These are phyloP conservation scores for Platichthys flesus DNA, from an alignment of 2,113 vertebrate genomes.

Conservation along the genomic window DNA sequence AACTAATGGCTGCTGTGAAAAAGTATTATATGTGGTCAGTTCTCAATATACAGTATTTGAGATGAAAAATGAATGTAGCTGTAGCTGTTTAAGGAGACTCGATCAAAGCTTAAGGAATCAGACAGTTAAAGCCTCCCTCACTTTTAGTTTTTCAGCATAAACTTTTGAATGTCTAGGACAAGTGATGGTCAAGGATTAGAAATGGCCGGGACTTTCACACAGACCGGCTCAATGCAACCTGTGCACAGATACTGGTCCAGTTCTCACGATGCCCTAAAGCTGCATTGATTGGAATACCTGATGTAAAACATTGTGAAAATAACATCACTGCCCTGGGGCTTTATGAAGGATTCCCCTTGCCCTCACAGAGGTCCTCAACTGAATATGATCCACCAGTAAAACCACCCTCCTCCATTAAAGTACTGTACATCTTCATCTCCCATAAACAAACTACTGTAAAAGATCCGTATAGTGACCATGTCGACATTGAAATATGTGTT, in stretches of 20 bases:
- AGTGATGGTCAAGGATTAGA: background rate
- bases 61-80: background rate
- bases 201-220: background rate
- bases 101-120: background rate
- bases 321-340: background rate
- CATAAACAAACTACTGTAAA: background rate
- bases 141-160: background rate
- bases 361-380: background rate
- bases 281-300: background rate
- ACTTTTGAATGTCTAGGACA: background rate
- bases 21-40: background rate
- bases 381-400: background rate
- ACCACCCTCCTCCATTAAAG: background rate
- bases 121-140: background rate
- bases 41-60: constrained; percentile 1
- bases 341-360: background rate
- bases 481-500: too few relatives aligned
- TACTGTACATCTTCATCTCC: background rate
- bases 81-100: background rate
- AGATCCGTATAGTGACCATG: too few relatives aligned
- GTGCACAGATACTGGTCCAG: background rate
- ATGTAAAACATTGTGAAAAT: constrained; percentile 1
- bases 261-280: background rate
- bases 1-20: background rate
- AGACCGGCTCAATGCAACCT: background rate